Evolutionary conservation across 2,888 invertebrate genomes (phyloP), one percentile per base, ranked within the genome.

Genomic region (Cryptocephalus moraei): DNA sequence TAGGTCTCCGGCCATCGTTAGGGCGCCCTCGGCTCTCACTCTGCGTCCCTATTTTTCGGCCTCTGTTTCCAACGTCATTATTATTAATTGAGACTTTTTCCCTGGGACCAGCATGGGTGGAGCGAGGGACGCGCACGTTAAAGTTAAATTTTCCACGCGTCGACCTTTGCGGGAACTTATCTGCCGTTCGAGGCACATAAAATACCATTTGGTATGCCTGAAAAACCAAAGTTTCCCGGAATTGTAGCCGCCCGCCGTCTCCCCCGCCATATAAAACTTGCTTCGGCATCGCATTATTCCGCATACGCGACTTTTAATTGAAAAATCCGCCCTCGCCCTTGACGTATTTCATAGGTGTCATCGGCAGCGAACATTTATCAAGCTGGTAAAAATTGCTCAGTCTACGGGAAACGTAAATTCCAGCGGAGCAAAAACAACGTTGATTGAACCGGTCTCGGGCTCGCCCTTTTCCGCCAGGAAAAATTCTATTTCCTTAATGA

Each of bases 241-340:
- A 22, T 22, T 22, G 22, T 22, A 22, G 22, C 22, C 22, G 22
- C 22, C 22, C 22, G 22, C 22, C 22, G 22, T 6, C 22, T 22
- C 22, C 22, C 22, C 6, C 22, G 22, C 3, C 6, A 22, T 22
- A 22, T 22, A 45, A 52, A 59, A 60, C 50, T 57, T 60, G 54
- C 52, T 56, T 56, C 55, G 54, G 62, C 62, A 61, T 62, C 67
- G 62, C 60, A 71, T 73, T 73, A 73, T 72, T 73, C 72, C 72
- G 67, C 71, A 67, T 69, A 71, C 70, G 70, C 70, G 71, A 63
- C 66, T 72, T 71, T 71, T 72, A 73, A 73, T 73, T 73, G 72
- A 72, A 22, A 72, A 69, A 66, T 65, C 63, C 64, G 60, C 36
- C 49, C 48, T 47, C 46, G 41, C 50, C 47, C 61, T 57, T 65